Evolutionary conservation across 2,797 vertebrate species (phyloP), one percentile per base, ranked within the genome.

Genomic region (Ambastaia sidthimunki): DNA sequence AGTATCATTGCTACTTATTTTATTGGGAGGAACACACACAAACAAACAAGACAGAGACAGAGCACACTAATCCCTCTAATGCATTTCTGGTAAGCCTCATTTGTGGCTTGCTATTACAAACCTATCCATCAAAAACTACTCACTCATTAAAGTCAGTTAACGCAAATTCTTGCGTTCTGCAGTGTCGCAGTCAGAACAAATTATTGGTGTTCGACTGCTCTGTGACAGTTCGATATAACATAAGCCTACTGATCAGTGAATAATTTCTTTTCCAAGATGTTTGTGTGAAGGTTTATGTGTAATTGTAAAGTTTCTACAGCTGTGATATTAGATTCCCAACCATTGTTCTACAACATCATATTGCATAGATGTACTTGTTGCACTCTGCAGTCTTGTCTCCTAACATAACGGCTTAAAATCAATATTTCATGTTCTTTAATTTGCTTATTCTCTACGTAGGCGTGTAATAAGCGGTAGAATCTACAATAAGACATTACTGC

Each of bases 91-190:
- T 89, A 90, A 92, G 91, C 78, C 87, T 71, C 80, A 81, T 89
- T 91, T 89, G 81, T 83, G 88, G 89, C 81, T 83, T 15, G 80
- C 84, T 81, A 88, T 91, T 90, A 91, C 85, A 89, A 86, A 89
- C 76, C 55, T 87, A 91, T 93, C 92, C 88, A 89, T 92, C 91
- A 91, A 86, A 85, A 87, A 87, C 89, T 82, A 82, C 78, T 83
- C 88, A 84, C 85, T 76, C 79, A 89, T 88, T 85, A 87, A 85
- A 23, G 41, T 54, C 71, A 66, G 71, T 28, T 69, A 67, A 52
- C 54, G 25, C 47, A 77, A 67, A 52, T 65, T 62, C 19, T 48
- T 31, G 54, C 16, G 34, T 59, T 71, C 23, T 57, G 67, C 54
- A 31, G 10, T 13, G 81, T 85, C 79, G 66, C 21, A 28, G 84